Base-by-base conservation (phyloP, 1,140 invertebrate species). In the Rhagoletis zephyria region DNA sequence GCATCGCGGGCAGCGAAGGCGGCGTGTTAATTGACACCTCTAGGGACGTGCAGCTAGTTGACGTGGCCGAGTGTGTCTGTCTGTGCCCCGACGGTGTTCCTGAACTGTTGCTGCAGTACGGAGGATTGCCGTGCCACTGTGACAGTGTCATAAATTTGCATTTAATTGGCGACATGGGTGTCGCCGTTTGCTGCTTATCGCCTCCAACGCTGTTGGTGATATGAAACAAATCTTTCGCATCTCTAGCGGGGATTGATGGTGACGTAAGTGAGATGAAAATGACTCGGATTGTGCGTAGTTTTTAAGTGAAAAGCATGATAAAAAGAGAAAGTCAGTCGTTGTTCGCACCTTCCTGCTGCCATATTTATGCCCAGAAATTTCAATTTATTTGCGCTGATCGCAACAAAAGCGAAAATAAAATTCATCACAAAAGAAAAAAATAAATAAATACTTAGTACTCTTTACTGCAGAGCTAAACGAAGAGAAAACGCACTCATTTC, bases 111-210 rank as follows among this genome's bases (percentile, higher is more conserved):
- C 64, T 42, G 40, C 19, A 67, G 1, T 48, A 4, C 45, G 64
- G 48, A 56, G 56, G 9, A 14, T 51, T n/a, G 1, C 45, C 74
- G 40, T 51, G 3, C 14, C 70, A n/a, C 16, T 77, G 14, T 77
- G 70, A 77, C 70, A 77, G 45, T 77, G 70, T 19, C 14, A 81
- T 81, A 81, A 56, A 81, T 81, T 81, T 81, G 74, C 48, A 81
- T 81, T 81, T 81, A 51, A 56, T 81, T 30, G 70, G 70, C 42
- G 70, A 74, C 70, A 74, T 74, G 42, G 48, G 45, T 19, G 48
- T 81, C n/a, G 48, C n/a, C 19, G 30, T 19, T 67, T 19, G 30
- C 64, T 19, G 64, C 61, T 67, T 19, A 30, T 30, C 45, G 74
- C 48, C 48, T n/a, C 7, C 16, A 19, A 48, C 30, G 9, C 67